Base-by-base conservation (phyloP, 1,140 invertebrate genomes). In the Heliconius melpomene region DNA sequence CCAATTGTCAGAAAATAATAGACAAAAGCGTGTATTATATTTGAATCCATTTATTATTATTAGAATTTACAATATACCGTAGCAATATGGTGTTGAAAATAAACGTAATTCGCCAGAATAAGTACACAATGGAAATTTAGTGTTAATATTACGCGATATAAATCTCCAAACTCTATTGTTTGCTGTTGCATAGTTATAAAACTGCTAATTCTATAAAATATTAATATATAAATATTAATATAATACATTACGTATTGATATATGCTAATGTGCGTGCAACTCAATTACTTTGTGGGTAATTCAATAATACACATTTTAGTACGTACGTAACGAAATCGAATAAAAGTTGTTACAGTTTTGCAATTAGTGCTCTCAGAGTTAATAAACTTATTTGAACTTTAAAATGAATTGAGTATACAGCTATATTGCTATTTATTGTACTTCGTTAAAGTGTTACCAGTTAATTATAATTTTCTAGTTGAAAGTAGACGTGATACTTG, bases 391-490 rank as follows among this genome's bases (percentile, higher is more conserved):
- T n/a, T 66, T 66, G 13, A 66, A 66, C 60, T 66, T 66, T 66
- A 66, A 66, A 66, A 66, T 29, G 26, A 29, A 66, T 66, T 66
- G 60, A 29, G 60, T 66, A 6, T 66, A 66, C 32, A 26, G 23
- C 1, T 66, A 29, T 66, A 66, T 66, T 66, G 60, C 13, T 66
- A 29, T 66, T 29, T 66, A 29, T 66, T 66, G 60, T 66, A 11
- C 60, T 66, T 29, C n/a, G 26, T 66, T 26, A 29, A 66, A 77
- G 75, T 77, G 29, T 50, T 26, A 77, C 75, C 66, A 23, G 66
- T 77, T 77, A 77, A 77, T 71, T 77, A 77, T 77, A 77, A 38
- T 77, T 77, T 77, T 77, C 75, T 77, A 77, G 29, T 71, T 77
- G 29, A 36, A 77, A 70, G 11, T 66, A 13, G 8, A 66, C 13